Evolutionary conservation across 2,797 vertebrate species (phyloP).

Genomic region (Poecilia velifera): DNA sequence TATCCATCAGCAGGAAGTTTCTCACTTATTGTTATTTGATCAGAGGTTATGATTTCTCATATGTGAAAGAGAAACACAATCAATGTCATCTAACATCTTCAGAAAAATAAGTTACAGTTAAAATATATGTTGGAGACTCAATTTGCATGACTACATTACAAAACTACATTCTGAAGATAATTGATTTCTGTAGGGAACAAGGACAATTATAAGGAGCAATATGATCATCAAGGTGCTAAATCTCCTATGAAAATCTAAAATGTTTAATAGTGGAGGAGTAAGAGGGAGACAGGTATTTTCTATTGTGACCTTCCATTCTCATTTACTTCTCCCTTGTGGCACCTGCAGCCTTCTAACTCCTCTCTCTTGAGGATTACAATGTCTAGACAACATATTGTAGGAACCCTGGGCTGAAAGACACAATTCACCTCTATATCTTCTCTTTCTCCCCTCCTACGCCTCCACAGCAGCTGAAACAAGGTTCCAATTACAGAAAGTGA

Average conservation of each 20-base stretch:
- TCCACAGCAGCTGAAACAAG: conserved; percentile 32
- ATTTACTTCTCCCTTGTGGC: conserved; percentile 26
- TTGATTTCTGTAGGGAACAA: not conserved
- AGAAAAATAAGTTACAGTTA: not conserved
- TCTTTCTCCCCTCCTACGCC: conserved; percentile 25
- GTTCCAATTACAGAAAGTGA: conserved; percentile 37
- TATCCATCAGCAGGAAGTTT: not conserved
- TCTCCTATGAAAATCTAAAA: conserved; percentile 24
- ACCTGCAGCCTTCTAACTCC: conserved; percentile 30
- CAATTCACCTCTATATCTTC: conserved; percentile 19
- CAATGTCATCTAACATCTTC: not conserved
- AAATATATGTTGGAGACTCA: not conserved
- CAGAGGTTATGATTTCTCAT: not conserved
- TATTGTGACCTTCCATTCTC: conserved; percentile 19
- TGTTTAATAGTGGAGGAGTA: conserved; percentile 35
- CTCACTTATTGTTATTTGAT: not conserved
- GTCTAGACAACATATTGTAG: conserved; percentile 63
- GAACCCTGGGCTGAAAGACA: conserved; percentile 37
- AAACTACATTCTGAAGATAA: not conserved
- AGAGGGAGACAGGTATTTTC: conserved; percentile 21
- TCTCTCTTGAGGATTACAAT: conserved; percentile 56
- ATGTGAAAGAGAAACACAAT: not conserved
- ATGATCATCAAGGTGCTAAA: conserved; percentile 11
- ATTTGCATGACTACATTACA: too few relatives aligned
- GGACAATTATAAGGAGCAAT: not conserved